Percentiles rank a stretch among this genome's conserved stretches.
These are phyloP conservation scores for Polydrusus tereticollis DNA, from an alignment of 2,888 invertebrate species.

Conservation along the genomic window DNA sequence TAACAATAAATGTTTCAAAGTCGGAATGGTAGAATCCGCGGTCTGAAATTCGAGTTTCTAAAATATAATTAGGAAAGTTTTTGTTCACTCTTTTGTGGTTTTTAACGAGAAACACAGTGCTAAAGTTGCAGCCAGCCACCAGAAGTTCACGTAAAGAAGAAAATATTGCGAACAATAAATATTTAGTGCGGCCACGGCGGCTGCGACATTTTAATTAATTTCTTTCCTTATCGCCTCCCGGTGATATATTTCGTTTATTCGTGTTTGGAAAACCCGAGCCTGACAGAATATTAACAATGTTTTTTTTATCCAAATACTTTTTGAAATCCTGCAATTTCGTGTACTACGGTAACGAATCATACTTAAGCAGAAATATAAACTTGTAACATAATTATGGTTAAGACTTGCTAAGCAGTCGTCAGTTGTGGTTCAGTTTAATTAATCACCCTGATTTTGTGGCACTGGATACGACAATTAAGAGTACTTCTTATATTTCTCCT, in stretches of 20 bases:
- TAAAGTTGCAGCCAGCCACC: slow-evolving; percentile 21
- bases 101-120: slow-evolving; percentile 32
- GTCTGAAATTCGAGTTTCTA: slow-evolving; percentile 12
- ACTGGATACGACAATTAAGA: too few species aligned
- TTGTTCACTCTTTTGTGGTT: slow-evolving; percentile 25
- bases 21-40: slow-evolving; percentile 14
- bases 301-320: slow-evolving; percentile 34
- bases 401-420: too few species aligned
- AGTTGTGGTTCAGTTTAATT: too few species aligned
- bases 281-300: slow-evolving; percentile 58
- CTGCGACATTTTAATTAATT: slow-evolving; percentile 60
- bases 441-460: too few species aligned
- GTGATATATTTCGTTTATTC: slow-evolving; percentile 60
- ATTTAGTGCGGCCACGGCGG: slow-evolving; percentile 54
- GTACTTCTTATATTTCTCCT: too few species aligned
- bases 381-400: too few species aligned
- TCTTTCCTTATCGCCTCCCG: slow-evolving; percentile 58
- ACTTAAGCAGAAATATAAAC: background rate
- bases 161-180: slow-evolving; percentile 57
- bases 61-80: slow-evolving; percentile 21
- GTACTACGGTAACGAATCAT: background rate
- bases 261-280: slow-evolving; percentile 55
- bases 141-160: slow-evolving; percentile 44
- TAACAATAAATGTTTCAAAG: slow-evolving; percentile 11
- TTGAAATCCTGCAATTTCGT: background rate